A percentile compares a stretch with the other conserved stretches of the same genome.
Evolutionary conservation across 2,797 vertebrate species (phyloP).

Genomic region (Sebastolobus alascanus): DNA sequence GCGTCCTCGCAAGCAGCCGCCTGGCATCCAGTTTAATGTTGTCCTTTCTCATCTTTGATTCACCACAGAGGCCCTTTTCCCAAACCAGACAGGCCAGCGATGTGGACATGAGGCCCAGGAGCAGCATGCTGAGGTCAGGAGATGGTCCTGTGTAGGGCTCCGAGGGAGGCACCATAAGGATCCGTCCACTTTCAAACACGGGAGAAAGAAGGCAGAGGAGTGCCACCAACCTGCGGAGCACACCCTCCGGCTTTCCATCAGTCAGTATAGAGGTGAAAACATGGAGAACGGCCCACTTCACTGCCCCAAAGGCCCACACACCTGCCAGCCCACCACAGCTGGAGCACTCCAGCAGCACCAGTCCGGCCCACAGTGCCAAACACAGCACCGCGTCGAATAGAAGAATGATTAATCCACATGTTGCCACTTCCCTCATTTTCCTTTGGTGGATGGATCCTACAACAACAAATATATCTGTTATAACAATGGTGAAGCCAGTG

Average conservation of each 20-base stretch:
- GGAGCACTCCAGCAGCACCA: constrained; percentile 41
- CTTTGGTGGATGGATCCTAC: not conserved
- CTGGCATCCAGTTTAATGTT: constrained; percentile 42
- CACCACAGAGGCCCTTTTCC: constrained; percentile 67
- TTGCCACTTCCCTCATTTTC: constrained; percentile 27
- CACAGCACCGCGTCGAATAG: constrained; percentile 54
- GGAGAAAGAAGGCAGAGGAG: constrained; percentile 80
- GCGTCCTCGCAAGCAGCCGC: constrained; percentile 75
- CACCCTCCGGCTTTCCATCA: constrained; percentile 19
- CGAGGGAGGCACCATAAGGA: constrained; percentile 23
- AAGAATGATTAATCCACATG: constrained; percentile 44
- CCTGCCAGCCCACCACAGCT: constrained; percentile 38
- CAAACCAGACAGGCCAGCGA: constrained; percentile 77
- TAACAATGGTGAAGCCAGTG: not conserved
- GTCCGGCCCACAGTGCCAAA: constrained; percentile 23
- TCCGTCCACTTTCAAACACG: constrained; percentile 63
- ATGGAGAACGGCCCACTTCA: constrained; percentile 67
- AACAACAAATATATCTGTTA: constrained; percentile 16
- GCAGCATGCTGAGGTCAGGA: constrained; percentile 61
- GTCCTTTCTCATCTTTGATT: constrained; percentile 21
- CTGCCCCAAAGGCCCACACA: constrained; percentile 73
- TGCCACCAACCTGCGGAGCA: constrained; percentile 49
- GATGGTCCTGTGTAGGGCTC: constrained; percentile 1
- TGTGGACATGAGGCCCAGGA: constrained; percentile 53
- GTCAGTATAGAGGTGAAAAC: constrained; percentile 26